Conservation (phyloP, 2,113 vertebrate species). For the Ardeotis arabs region DNA sequence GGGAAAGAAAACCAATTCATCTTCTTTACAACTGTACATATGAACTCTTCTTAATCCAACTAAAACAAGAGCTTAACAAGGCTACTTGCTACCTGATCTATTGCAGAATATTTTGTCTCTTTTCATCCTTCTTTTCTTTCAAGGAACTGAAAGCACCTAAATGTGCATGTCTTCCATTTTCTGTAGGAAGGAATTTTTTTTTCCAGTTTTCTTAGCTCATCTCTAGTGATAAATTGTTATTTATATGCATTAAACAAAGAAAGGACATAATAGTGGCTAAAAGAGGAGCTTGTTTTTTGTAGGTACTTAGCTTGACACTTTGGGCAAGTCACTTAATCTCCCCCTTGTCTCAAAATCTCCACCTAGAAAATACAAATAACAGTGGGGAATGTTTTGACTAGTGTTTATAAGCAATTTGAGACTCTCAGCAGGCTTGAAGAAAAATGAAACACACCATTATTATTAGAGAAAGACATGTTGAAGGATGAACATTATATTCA, state of each 20-base stretch:
- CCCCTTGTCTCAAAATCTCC: not conserved
- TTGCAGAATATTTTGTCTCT: not conserved
- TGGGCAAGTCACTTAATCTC: not conserved
- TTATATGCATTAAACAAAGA: not conserved
- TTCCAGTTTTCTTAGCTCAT: not conserved
- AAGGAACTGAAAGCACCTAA: not conserved
- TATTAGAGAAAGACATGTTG: not conserved
- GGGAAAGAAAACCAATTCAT: not conserved
- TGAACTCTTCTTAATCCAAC: not conserved
- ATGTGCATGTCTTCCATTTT: not conserved
- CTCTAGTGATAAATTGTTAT: not conserved
- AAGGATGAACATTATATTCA: not conserved
- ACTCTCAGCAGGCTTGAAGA: not conserved
- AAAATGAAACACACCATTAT: not conserved
- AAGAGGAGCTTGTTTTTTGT: not conserved
- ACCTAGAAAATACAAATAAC: not conserved
- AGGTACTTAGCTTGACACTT: not conserved
- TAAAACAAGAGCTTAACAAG: not conserved
- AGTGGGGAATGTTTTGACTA: not conserved
- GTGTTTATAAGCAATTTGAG: not conserved
- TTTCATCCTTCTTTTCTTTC: not conserved
- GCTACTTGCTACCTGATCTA: not conserved
- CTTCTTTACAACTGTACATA: not conserved
- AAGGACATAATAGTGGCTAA: not conserved
- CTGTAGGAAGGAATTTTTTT: not conserved